A percentile compares a stretch with the other conserved stretches of the same genome.
These are phyloP conservation scores for Lepisosteus oculatus DNA, from an alignment of 2,113 vertebrate species.

Conservation along the genomic window DNA sequence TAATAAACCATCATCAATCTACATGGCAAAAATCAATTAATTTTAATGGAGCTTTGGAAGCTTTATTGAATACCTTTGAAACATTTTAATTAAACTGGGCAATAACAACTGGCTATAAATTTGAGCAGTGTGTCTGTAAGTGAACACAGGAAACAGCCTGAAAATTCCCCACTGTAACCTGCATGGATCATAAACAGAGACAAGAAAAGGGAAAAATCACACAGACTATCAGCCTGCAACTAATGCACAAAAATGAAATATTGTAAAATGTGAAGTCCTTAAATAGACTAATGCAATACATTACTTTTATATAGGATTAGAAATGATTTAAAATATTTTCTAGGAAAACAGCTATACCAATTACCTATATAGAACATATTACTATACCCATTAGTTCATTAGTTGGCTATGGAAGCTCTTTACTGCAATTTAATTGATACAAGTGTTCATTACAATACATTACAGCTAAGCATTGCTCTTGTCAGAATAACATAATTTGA, in stretches of 20 bases:
- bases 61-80: constrained; percentile 44
- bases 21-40: constrained; percentile 59
- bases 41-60: constrained; percentile 55
- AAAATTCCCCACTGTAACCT: constrained; percentile 9
- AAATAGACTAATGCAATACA: too few relatives aligned
- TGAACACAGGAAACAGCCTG: background rate
- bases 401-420: background rate
- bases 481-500: too few relatives aligned
- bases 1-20: constrained; percentile 53
- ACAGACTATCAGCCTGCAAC: background rate
- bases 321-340: too few relatives aligned
- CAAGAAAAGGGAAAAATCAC: background rate
- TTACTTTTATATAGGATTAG: too few relatives aligned
- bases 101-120: constrained; percentile 56
- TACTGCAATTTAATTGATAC: constrained; percentile 16
- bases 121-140: constrained; percentile 18
- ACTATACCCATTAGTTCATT: too few relatives aligned
- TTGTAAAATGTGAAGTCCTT: too few relatives aligned
- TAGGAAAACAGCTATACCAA: background rate
- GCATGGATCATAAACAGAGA: constrained; percentile 16
- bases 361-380: too few relatives aligned
- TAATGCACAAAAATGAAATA: background rate
- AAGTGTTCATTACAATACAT: constrained; percentile 9
- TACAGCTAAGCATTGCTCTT: too few relatives aligned
- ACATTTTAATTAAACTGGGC: constrained; percentile 70